A percentile compares a stretch with the other conserved stretches of the same genome.
These are phyloP conservation scores for Poeciliopsis presidionis DNA, from an alignment of 2,797 vertebrate genomes.

Conservation along the genomic window DNA sequence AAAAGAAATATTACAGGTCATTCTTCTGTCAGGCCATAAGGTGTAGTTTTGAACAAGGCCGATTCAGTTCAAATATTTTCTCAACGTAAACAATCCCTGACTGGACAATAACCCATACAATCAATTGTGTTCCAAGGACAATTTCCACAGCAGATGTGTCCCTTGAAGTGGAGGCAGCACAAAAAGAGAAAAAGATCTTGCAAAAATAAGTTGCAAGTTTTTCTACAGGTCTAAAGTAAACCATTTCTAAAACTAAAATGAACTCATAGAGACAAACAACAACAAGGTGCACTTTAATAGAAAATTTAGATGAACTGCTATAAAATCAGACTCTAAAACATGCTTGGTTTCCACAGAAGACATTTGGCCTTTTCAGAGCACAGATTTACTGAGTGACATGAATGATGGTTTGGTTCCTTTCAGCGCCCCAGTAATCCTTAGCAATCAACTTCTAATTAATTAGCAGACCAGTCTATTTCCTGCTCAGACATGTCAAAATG, in stretches of 20 bases:
- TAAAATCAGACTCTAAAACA: background rate
- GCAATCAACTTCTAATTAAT: background rate
- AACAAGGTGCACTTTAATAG: background rate
- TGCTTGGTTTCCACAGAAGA: background rate
- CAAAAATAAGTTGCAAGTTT: background rate
- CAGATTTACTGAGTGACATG: background rate
- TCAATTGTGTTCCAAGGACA: background rate
- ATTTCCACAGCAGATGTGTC: background rate
- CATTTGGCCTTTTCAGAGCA: background rate
- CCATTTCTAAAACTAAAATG: background rate
- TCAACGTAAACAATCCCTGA: background rate
- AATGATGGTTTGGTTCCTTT: background rate
- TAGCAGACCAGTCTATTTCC: background rate
- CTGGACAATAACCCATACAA: background rate
- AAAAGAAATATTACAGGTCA: background rate
- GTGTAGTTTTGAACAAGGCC: background rate
- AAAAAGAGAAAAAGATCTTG: background rate
- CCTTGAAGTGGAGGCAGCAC: background rate
- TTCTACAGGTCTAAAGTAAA: background rate
- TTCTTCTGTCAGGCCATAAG: background rate
- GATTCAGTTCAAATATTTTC: background rate
- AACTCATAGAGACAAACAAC: background rate
- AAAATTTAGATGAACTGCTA: background rate
- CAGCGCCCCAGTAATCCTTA: background rate
- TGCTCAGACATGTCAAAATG: conserved; percentile 4